Evolutionary conservation across 2,888 invertebrate species (phyloP).

Genomic region (Hecatera dysodea): DNA sequence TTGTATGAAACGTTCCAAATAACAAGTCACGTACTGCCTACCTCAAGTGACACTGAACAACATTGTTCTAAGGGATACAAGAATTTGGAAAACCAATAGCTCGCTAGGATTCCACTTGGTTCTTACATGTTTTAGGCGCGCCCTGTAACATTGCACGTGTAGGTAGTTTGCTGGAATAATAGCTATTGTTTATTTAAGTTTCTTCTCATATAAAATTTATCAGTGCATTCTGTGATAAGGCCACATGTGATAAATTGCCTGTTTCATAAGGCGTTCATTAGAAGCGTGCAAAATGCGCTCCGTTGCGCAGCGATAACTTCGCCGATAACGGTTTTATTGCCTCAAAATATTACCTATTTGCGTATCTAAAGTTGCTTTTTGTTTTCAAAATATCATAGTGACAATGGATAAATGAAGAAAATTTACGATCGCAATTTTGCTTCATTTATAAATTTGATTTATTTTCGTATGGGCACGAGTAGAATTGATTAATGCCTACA

Average conservation of each 20-base stretch:
- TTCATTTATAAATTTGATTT: constrained; percentile 60
- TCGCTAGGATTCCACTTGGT: constrained; percentile 51
- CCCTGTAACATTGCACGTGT: constrained; percentile 37
- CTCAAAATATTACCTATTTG: constrained; percentile 88
- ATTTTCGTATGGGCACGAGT: constrained; percentile 48
- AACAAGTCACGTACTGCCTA: constrained; percentile 81
- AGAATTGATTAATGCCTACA: constrained; percentile 58
- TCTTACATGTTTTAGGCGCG: constrained; percentile 37
- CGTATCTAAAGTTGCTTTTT: constrained; percentile 79
- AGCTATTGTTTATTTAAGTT: constrained; percentile 85
- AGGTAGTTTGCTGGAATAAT: constrained; percentile 67
- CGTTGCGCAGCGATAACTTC: constrained; percentile 88
- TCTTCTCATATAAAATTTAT: constrained; percentile 86
- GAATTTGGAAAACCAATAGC: constrained; percentile 76
- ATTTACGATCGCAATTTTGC: constrained; percentile 57
- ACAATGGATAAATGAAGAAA: constrained; percentile 69
- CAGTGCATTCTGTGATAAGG: constrained; percentile 87
- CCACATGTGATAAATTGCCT: constrained; percentile 89
- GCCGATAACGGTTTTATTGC: constrained; percentile 88
- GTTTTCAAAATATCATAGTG: constrained; percentile 69
- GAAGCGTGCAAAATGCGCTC: constrained; percentile 89
- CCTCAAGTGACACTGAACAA: constrained; percentile 83
- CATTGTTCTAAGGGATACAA: constrained; percentile 76
- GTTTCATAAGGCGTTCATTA: constrained; percentile 91
- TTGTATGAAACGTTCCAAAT: constrained; percentile 82